A percentile compares a stretch with the other conserved stretches of the same genome.
phyloP scores from a whole-genome alignment of 2,888 invertebrate genomes.

The Entomobrya multifasciata region DNA sequence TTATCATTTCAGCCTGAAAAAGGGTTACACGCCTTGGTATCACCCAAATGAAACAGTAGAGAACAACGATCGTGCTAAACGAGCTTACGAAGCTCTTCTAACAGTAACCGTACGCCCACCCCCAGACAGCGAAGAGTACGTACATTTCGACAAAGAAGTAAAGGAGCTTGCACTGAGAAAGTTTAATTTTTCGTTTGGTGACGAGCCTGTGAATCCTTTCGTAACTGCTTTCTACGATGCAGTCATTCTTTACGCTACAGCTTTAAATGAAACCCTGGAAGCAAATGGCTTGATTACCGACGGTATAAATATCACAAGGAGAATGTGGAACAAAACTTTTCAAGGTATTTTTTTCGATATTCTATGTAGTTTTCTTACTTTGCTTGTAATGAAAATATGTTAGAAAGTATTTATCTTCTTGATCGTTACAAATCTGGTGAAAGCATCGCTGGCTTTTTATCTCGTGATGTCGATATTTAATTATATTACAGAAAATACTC shows the following conservation, averaged over 20 bases:
- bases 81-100: slow-evolving; percentile 92
- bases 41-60: slow-evolving; percentile 89
- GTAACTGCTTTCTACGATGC: slow-evolving; percentile 98
- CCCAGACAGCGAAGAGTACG: slow-evolving; percentile 88
- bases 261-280: slow-evolving; percentile 91
- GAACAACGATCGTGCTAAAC: slow-evolving; percentile 90
- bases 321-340: slow-evolving; percentile 94
- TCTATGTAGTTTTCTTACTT: no score
- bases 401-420: no score
- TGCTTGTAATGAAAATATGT: no score
- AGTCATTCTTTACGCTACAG: slow-evolving; percentile 94
- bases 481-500: no score
- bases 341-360: no score
- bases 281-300: slow-evolving; percentile 84
- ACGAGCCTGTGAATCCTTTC: slow-evolving; percentile 92
- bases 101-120: slow-evolving; percentile 91
- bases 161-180: slow-evolving; percentile 80
- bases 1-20: slow-evolving; percentile 84
- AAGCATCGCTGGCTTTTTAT: no score
- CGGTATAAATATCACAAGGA: slow-evolving; percentile 90
- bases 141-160: slow-evolving; percentile 88
- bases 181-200: slow-evolving; percentile 82
- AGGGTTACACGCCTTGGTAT: slow-evolving; percentile 91
- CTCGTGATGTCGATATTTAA: no score
- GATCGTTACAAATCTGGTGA: background rate